Evolutionary conservation across 2,113 vertebrate genomes (phyloP).

Genomic region (Pelecanoides urinatrix): DNA sequence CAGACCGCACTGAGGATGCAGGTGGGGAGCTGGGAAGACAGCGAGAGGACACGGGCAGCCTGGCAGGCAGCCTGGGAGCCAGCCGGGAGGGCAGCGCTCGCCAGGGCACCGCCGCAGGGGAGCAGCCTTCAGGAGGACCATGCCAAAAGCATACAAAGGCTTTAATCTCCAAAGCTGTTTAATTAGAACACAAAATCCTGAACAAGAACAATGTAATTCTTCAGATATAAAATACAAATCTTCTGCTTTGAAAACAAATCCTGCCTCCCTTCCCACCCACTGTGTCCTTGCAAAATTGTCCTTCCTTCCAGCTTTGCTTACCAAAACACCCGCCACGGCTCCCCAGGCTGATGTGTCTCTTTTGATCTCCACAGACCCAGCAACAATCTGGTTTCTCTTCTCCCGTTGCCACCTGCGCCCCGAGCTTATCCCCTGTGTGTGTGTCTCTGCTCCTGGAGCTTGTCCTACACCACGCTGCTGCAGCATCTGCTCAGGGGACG

Average conservation of each 20-base stretch:
- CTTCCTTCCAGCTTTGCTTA: background rate
- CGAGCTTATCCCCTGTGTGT: fast-evolving
- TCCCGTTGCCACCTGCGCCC: background rate
- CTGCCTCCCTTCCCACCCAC: background rate
- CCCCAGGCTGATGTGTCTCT: fast-evolving
- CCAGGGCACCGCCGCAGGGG: fast-evolving
- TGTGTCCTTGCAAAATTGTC: background rate
- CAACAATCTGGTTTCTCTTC: background rate
- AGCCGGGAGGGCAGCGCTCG: fast-evolving
- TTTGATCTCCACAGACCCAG: background rate
- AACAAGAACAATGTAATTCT: background rate
- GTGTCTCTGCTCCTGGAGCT: background rate
- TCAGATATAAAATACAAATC: background rate
- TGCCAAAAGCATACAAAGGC: background rate
- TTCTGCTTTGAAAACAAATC: background rate
- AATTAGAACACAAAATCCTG: background rate
- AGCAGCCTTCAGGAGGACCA: background rate
- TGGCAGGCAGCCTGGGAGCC: background rate
- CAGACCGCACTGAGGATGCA: background rate
- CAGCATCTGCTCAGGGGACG: fast-evolving
- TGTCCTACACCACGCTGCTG: background rate
- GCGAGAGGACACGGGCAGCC: background rate
- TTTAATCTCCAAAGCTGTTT: background rate
- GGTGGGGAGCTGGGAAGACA: background rate
- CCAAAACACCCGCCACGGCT: fast-evolving